phyloP scores from a whole-genome alignment of 2,888 invertebrate genomes.

The Hyppa rectilinea region DNA sequence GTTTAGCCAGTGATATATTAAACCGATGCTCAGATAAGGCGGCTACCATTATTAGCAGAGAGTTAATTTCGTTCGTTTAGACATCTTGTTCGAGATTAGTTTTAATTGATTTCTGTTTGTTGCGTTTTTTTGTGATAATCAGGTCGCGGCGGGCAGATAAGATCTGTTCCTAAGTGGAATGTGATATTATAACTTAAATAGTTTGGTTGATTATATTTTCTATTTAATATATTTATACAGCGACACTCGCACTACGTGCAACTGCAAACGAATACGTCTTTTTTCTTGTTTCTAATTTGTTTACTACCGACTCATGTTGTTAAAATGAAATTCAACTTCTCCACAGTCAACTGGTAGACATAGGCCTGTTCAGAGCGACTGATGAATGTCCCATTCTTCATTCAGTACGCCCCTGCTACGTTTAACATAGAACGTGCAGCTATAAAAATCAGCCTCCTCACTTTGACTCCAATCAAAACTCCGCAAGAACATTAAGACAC shows the following conservation, averaged over 20 bases:
- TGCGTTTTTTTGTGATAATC: slow-evolving; percentile 65
- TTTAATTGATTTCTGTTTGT: slow-evolving; percentile 70
- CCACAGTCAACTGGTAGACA: too few relatives aligned
- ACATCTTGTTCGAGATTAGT: slow-evolving; percentile 63
- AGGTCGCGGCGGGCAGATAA: slow-evolving; percentile 47
- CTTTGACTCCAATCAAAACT: slow-evolving; percentile 48
- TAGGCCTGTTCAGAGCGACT: neutral
- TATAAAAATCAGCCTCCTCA: slow-evolving; percentile 34
- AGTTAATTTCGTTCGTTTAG: slow-evolving; percentile 74
- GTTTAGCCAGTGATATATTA: slow-evolving; percentile 79
- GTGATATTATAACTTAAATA: slow-evolving; percentile 61
- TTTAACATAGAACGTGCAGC: slow-evolving; percentile 7
- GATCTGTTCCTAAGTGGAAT: slow-evolving; percentile 55
- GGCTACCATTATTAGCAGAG: slow-evolving; percentile 70
- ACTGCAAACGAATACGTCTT: neutral
- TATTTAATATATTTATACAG: slow-evolving; percentile 20
- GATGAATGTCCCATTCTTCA: neutral
- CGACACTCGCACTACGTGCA: neutral
- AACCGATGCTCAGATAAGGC: slow-evolving; percentile 77
- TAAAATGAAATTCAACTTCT: neutral
- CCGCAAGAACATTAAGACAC: slow-evolving; percentile 49
- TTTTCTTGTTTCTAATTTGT: neutral
- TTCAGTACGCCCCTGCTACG: neutral
- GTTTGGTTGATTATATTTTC: slow-evolving; percentile 40
- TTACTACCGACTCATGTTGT: neutral